These are phyloP conservation scores for Suncus etruscus DNA, from an alignment of 2,113 vertebrate species.

Conservation along the genomic window DNA sequence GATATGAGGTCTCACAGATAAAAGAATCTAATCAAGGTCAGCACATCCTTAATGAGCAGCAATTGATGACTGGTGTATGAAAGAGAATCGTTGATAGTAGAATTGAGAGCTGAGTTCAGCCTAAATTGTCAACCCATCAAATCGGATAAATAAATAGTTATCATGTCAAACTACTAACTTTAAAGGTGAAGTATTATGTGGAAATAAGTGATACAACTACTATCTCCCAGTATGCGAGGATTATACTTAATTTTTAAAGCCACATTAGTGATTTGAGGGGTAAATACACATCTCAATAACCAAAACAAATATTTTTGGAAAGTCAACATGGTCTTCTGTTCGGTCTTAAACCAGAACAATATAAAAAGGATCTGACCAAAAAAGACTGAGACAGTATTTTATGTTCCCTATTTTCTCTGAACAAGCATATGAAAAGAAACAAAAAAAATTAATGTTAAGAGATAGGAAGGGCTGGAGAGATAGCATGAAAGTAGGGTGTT, in stretches of 20 bases:
- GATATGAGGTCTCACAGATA: conserved; percentile 20
- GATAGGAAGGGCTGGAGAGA: no score
- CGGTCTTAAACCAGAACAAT: background rate
- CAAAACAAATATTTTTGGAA: conserved; percentile 44
- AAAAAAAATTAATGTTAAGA: background rate
- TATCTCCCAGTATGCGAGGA: conserved; percentile 6
- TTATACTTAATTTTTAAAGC: background rate
- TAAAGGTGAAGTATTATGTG: background rate
- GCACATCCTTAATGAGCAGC: background rate
- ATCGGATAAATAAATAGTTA: background rate
- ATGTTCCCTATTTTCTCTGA: background rate
- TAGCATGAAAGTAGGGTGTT: no score
- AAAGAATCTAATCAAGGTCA: conserved; percentile 2
- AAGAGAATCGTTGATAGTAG: background rate
- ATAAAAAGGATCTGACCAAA: conserved; percentile 23
- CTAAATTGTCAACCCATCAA: conserved; percentile 7
- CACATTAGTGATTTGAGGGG: conserved; percentile 7
- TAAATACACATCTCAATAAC: background rate
- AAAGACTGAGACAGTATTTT: background rate
- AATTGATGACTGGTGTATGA: background rate
- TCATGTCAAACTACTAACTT: background rate
- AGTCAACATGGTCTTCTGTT: background rate
- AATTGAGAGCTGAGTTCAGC: conserved; percentile 33
- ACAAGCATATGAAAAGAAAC: background rate
- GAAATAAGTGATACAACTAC: background rate